phyloP scores from a whole-genome alignment of 2,113 vertebrate genomes.

The Malurus cyaneus region DNA sequence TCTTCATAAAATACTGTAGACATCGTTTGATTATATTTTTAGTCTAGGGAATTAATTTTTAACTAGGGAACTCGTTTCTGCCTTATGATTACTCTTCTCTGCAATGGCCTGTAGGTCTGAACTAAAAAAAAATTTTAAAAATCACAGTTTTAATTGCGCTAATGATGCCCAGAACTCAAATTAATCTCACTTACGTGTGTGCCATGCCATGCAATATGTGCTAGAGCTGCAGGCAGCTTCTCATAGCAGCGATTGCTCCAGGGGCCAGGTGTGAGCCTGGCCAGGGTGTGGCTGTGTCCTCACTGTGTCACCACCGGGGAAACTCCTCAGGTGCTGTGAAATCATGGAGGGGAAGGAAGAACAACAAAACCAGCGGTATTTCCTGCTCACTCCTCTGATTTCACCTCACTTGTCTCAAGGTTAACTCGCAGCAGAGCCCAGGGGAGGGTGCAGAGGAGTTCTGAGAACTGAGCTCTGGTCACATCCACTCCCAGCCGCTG shows the following conservation, averaged over 20 bases:
- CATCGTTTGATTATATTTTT: slow-evolving; percentile 66
- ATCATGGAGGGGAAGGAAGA: not conserved
- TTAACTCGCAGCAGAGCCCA: not conserved
- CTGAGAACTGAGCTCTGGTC: not conserved
- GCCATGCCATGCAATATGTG: slow-evolving; percentile 16
- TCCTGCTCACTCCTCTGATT: not conserved
- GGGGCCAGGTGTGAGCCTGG: not conserved
- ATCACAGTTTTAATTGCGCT: slow-evolving; percentile 55
- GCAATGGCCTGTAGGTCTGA: slow-evolving; percentile 56
- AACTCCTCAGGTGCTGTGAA: not conserved
- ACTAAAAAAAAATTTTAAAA: slow-evolving; percentile 31
- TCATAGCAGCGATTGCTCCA: not conserved
- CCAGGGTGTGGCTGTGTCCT: not conserved
- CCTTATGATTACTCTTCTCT: slow-evolving; percentile 42
- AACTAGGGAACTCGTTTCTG: slow-evolving; percentile 52
- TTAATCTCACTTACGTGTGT: slow-evolving; percentile 46
- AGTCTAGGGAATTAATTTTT: slow-evolving; percentile 67
- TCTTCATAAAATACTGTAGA: slow-evolving; percentile 63
- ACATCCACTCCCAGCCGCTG: not conserved
- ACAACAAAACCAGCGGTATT: not conserved
- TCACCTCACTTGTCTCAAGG: not conserved
- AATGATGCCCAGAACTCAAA: slow-evolving; percentile 62
- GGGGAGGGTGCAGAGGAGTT: not conserved
- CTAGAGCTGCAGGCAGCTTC: not conserved
- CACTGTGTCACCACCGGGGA: not conserved